Evolutionary conservation across 2,113 vertebrate species (phyloP), one percentile per base, ranked within the genome.

Genomic region (Peromyscus californicus): DNA sequence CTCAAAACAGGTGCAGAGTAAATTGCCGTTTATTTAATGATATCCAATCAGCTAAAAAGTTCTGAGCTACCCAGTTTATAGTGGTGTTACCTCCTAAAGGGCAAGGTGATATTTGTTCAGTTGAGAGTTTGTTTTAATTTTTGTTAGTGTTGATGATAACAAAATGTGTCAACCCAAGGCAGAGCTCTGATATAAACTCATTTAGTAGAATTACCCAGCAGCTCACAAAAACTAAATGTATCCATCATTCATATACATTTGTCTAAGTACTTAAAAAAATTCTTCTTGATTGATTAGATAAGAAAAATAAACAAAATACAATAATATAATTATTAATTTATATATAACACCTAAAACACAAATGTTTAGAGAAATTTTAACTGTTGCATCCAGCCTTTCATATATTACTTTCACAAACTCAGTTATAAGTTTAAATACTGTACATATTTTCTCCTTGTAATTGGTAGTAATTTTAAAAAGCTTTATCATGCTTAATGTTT

Each of bases 301-400:
- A 59, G 39, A 59, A 15, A 82, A 63, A 63, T 63, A 67, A 31
- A 89, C 7, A 26, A 51, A 67, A 61, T 75, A 48, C 33, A 45
- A 91, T 45, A 48, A 63, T 59, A 59, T 22, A 79, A 69, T 65
- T 63, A 24, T 24, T 82, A 31, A 65, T 94, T 92, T 84, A 89
- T 65, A 59, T 24, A 42, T 54, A 48, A 82, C 21, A 31, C 4
- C 42, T 33, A 54, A 94, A 84, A 89, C 8, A 48, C 8, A 48
- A 65, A 6, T 61, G 61, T 91, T 93, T 57, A 94, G 12, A 72
- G 9, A 94, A 86, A 12, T 26, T 39, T 89, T 78, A 95, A 72
- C 9, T 54, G 65, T 19, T 90, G 9, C 39, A 86, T 84, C 95
- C 33, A 89, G 15, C 4, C 36, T 88, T 88, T 42, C 36, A 95